Percentiles rank a stretch among this genome's conserved stretches.
phyloP scores from a whole-genome alignment of 2,113 vertebrate genomes.

The Columba janthina region DNA sequence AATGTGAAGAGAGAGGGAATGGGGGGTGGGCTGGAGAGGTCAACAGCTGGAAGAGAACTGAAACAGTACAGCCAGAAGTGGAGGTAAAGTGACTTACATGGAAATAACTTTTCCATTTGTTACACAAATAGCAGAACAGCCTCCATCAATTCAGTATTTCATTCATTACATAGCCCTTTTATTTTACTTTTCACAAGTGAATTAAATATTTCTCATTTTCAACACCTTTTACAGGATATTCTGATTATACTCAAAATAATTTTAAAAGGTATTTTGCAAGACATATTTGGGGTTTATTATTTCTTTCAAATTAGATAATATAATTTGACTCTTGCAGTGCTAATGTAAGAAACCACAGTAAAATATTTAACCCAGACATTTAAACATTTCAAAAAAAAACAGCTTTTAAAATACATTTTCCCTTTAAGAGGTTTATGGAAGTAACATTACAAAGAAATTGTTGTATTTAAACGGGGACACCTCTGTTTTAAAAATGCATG shows the following conservation, averaged over 20 bases:
- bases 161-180: neutral
- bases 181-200: neutral
- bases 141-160: neutral
- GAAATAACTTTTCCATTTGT: neutral
- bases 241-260: neutral
- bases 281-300: fast-evolving
- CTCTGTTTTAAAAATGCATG: neutral
- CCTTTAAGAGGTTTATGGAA: neutral
- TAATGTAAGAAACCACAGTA: neutral
- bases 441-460: neutral
- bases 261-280: neutral
- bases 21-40: fast-evolving
- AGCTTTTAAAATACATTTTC: neutral
- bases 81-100: neutral
- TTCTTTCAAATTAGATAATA: neutral
- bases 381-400: neutral
- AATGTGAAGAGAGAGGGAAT: neutral
- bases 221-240: neutral
- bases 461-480: neutral
- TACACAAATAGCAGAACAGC: neutral
- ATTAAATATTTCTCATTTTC: neutral
- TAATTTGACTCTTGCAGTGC: neutral
- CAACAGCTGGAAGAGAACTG: neutral
- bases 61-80: neutral
- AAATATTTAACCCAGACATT: neutral